Base-by-base conservation (phyloP, 1,140 invertebrate genomes). In the Leucophenga varia region DNA sequence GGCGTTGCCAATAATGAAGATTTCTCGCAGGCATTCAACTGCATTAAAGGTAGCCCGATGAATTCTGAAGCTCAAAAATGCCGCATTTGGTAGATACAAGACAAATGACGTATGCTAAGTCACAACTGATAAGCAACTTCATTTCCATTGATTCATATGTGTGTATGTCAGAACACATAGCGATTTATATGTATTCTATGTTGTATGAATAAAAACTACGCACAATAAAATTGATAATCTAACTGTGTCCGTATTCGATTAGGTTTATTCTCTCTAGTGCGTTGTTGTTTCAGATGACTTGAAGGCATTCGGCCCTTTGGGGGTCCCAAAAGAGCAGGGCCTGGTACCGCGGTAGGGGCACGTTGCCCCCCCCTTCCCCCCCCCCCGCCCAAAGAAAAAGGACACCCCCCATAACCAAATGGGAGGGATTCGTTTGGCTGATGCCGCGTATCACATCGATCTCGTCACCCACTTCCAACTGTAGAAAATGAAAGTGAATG, bases 1-100 rank as follows among this genome's bases (percentile, higher is more conserved):
- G 80, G 85, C 2, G 72, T 88, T 8, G 81, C 83, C 9, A 89
- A 89, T 61, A 78, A 79, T 22, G 61, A 77, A 17, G 83, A 86
- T 19, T 89, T 90, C 64, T 76, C 84, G 0, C 63, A 76, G 51
- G 81, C 81, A 53, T 88, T 83, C 64, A 79, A 81, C 13, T 88
- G 86, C 63, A 75, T 77, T 2, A 35, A 54, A 7, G 78, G 77
- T 6, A 77, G 76, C 3, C 64, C 61, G 16, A 84, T 87, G 82
- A 87, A 87, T 72, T 84, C 84, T 6, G 7, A 32, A 1, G 49
- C 46, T 2, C 84, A 85, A 32, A 51, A 51, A 47, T 56, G 54
- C 28, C 17, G 34, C 21, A 18, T 56, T 18, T 56, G 54, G 54
- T 56, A 44, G 34, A n/a, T n/a, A n/a, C n/a, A n/a, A n/a, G n/a